Evolutionary conservation across 2,888 invertebrate species (phyloP).

Genomic region (Thereva nobilitata): DNA sequence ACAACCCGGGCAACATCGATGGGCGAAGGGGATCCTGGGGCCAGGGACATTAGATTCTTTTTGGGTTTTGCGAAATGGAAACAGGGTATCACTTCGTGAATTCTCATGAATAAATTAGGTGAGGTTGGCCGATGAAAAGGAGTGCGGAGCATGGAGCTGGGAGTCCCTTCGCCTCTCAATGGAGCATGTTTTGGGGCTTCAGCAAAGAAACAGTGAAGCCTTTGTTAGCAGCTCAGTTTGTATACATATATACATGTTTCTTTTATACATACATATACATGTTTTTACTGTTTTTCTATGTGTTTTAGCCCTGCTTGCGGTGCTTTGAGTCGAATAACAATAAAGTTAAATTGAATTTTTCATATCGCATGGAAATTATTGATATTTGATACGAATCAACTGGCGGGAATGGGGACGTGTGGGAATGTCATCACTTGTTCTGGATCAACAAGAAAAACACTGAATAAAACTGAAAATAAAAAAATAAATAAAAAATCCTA

Average conservation of each 20-base stretch:
- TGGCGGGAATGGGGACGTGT: neutral
- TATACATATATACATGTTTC: too few species aligned
- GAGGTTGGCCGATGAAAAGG: neutral
- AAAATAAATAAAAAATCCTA: too few species aligned
- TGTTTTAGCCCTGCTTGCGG: conserved; percentile 12
- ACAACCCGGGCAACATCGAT: neutral
- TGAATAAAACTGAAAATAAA: too few species aligned
- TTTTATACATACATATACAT: too few species aligned
- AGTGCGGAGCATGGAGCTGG: neutral
- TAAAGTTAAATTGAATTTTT: conserved; percentile 34
- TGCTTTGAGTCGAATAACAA: conserved; percentile 21
- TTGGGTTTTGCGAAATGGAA: conserved; percentile 29
- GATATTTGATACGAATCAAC: conserved; percentile 22
- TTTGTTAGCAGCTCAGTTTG: neutral
- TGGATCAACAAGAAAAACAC: neutral
- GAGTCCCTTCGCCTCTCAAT: conserved; percentile 2
- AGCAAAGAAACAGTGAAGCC: conserved; percentile 26
- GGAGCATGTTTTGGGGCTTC: conserved; percentile 14
- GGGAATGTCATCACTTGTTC: neutral
- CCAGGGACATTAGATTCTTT: conserved; percentile 19
- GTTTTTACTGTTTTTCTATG: neutral
- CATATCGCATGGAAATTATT: conserved; percentile 29
- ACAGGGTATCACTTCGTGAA: conserved; percentile 30
- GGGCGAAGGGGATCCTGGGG: neutral
- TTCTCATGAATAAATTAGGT: conserved; percentile 32